Conservation (phyloP, 2,888 invertebrate genomes). For the Leptogaster cylindrica region DNA sequence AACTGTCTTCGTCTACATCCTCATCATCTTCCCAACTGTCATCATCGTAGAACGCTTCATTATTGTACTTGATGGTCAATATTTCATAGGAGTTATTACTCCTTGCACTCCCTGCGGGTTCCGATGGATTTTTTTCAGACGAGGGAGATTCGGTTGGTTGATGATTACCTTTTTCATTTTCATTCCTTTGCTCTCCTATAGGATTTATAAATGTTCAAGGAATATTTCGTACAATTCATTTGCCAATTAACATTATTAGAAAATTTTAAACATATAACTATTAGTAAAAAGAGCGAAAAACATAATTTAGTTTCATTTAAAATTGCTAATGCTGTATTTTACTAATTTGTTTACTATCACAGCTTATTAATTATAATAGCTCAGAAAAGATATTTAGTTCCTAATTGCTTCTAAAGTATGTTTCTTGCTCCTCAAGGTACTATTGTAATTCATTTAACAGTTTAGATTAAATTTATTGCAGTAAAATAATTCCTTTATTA, state of each 20-base stretch:
- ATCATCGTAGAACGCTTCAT: constrained; percentile 40
- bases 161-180: constrained; percentile 24
- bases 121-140: constrained; percentile 7
- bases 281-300: constrained; percentile 24
- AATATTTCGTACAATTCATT: constrained; percentile 25
- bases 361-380: too few species aligned
- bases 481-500: neutral
- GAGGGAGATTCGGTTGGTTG: constrained; percentile 4
- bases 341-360: neutral
- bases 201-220: constrained; percentile 26
- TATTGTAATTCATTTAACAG: constrained; percentile 10
- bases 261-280: constrained; percentile 5
- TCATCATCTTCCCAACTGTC: constrained; percentile 44
- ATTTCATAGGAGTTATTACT: constrained; percentile 44
- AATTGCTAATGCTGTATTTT: too few species aligned
- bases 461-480: constrained; percentile 4
- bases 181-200: constrained; percentile 21
- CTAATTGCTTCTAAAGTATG: neutral
- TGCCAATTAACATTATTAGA: constrained; percentile 5
- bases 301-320: too few species aligned
- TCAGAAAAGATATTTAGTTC: too few species aligned
- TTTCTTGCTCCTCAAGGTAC: constrained; percentile 18
- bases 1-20: constrained; percentile 42
- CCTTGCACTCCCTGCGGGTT: constrained; percentile 24
- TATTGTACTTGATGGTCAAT: constrained; percentile 44